Conservation (phyloP, 2,888 invertebrate genomes). For the Muscina levida region DNA sequence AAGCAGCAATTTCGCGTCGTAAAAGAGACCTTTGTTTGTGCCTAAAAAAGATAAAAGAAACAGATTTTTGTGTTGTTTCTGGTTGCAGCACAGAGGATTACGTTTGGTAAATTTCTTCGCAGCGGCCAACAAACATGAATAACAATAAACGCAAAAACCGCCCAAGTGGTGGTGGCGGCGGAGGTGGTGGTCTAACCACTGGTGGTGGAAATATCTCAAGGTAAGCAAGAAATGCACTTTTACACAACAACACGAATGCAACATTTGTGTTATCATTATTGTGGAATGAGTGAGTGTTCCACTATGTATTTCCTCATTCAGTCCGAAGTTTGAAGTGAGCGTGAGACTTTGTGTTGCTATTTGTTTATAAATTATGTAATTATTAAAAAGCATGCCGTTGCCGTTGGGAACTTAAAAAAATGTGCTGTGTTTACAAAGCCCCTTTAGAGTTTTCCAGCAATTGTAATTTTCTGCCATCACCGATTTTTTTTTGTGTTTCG, state of each 20-base stretch:
- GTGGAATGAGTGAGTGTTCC: neutral
- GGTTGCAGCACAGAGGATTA: slow-evolving; percentile 53
- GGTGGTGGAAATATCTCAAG: slow-evolving; percentile 68
- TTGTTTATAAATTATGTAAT: neutral
- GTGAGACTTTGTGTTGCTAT: neutral
- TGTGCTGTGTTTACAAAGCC: too few relatives aligned
- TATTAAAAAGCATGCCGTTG: too few relatives aligned
- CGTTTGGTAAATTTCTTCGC: slow-evolving; percentile 35
- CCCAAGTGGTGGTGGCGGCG: slow-evolving; percentile 81
- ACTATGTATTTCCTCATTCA: too few relatives aligned
- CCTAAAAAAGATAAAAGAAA: slow-evolving; percentile 29
- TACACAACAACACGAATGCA: neutral
- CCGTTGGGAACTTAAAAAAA: too few relatives aligned
- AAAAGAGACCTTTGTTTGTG: slow-evolving; percentile 49
- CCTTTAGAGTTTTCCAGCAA: too few relatives aligned
- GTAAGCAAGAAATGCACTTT: slow-evolving; percentile 51
- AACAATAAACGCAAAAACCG: slow-evolving; percentile 93
- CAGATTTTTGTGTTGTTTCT: slow-evolving; percentile 44
- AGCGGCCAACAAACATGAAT: slow-evolving; percentile 67
- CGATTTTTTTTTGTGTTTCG: too few relatives aligned
- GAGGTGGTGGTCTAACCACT: slow-evolving; percentile 60
- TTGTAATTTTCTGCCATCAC: neutral
- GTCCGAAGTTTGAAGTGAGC: neutral
- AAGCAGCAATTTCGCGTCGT: slow-evolving; percentile 5
- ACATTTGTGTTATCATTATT: neutral